Conservation (phyloP, 2,888 invertebrate species). For the Listrodromus nycthemerus region DNA sequence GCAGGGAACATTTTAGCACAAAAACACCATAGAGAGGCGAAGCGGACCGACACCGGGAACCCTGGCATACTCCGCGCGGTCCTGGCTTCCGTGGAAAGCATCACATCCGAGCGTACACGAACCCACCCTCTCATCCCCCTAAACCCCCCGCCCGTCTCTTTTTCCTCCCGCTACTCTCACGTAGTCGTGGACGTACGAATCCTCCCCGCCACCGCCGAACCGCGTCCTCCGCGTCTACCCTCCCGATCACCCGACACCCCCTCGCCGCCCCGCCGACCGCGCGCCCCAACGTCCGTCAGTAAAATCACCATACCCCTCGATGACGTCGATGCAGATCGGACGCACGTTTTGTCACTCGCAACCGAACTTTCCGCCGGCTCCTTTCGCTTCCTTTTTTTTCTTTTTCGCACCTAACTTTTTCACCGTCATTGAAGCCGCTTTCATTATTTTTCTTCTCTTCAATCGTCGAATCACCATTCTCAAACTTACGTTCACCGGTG, state of each 20-base stretch:
- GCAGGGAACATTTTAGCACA: constrained; percentile 80
- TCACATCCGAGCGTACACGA: constrained; percentile 72
- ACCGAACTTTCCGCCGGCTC: constrained; percentile 48
- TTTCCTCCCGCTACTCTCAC: constrained; percentile 53
- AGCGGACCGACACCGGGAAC: constrained; percentile 55
- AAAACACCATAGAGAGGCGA: constrained; percentile 73
- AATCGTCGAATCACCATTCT: background rate
- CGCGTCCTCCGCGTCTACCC: constrained; percentile 39
- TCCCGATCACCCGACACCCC: constrained; percentile 32
- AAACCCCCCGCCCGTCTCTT: constrained; percentile 55
- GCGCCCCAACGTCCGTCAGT: constrained; percentile 67
- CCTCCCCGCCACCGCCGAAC: constrained; percentile 55
- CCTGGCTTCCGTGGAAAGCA: constrained; percentile 62
- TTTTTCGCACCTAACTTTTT: constrained; percentile 14
- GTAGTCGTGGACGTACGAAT: constrained; percentile 40
- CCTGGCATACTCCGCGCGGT: constrained; percentile 42
- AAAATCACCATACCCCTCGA: constrained; percentile 70
- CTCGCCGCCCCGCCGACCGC: constrained; percentile 21
- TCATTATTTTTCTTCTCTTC: background rate
- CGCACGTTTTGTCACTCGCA: constrained; percentile 57
- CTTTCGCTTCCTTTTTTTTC: constrained; percentile 26
- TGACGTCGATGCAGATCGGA: constrained; percentile 65
- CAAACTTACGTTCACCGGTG: constrained; percentile 4
- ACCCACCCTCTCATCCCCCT: constrained; percentile 66
- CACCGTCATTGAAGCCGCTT: constrained; percentile 1